Conservation (phyloP, 2,797 vertebrate species). For the Micropoecilia bifurca region DNA sequence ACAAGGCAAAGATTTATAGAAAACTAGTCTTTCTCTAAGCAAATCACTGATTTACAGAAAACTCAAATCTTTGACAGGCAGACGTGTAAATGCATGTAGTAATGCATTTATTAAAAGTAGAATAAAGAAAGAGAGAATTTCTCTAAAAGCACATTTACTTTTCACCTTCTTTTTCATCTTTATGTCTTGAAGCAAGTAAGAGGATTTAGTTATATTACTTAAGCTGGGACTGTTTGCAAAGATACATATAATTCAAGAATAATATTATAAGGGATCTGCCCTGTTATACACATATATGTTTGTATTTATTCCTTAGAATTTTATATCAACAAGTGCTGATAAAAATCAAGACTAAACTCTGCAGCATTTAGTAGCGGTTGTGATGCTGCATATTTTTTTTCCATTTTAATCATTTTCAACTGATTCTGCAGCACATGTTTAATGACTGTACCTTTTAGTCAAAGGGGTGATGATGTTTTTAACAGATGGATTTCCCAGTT, state of each 20-base stretch:
- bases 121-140: constrained; percentile 44
- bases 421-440: constrained; percentile 34
- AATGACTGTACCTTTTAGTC: constrained; percentile 43
- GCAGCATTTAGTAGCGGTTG: constrained; percentile 31
- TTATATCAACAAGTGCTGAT: not conserved
- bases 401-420: constrained; percentile 48
- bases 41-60: constrained; percentile 20
- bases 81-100: constrained; percentile 31
- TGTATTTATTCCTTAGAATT: constrained; percentile 22
- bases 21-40: constrained; percentile 4
- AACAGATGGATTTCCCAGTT: constrained; percentile 39
- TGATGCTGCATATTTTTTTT: constrained; percentile 30
- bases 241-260: constrained; percentile 1
- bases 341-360: constrained; percentile 12
- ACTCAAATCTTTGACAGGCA: constrained; percentile 25
- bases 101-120: constrained; percentile 49
- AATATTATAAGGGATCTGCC: constrained; percentile 15
- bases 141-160: constrained; percentile 3
- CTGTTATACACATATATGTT: constrained; percentile 7
- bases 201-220: not conserved
- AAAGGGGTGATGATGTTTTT: constrained; percentile 40
- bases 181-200: constrained; percentile 17
- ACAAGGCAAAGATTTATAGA: not conserved
- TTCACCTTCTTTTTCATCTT: constrained; percentile 25
- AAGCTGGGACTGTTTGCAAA: constrained; percentile 21